Evolutionary conservation across 2,113 vertebrate species (phyloP).

Genomic region (Sminthopsis crassicaudata): DNA sequence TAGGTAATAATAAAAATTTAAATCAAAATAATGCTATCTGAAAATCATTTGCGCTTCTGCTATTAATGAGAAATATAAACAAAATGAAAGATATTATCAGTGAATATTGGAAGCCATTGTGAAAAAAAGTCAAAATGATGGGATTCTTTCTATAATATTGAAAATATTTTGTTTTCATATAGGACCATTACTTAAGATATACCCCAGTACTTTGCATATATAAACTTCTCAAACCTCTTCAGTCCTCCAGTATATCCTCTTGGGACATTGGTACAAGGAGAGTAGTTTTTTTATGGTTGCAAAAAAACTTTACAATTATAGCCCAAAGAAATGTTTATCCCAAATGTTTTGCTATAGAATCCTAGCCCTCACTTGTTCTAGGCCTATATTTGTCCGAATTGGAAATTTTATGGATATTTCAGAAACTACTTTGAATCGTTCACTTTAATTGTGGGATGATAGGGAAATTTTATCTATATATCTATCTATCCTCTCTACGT

Average conservation of each 20-base stretch:
- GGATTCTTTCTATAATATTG: constrained; percentile 53
- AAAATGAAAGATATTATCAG: constrained; percentile 74
- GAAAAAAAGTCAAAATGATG: constrained; percentile 54
- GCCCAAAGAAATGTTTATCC: constrained; percentile 4
- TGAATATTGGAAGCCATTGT: constrained; percentile 67
- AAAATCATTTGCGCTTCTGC: constrained; percentile 67
- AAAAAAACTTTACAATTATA: constrained; percentile 20
- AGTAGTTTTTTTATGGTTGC: constrained; percentile 45
- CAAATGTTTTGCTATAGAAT: constrained; percentile 50
- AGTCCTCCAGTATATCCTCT: neutral
- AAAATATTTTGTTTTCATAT: constrained; percentile 44
- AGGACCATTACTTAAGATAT: constrained; percentile 28
- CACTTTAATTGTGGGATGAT: constrained; percentile 24
- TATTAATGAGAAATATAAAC: constrained; percentile 68
- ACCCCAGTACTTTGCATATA: constrained; percentile 18
- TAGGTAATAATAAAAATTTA: constrained; percentile 71
- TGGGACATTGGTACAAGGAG: constrained; percentile 31
- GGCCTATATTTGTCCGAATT: neutral
- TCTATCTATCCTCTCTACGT: neutral
- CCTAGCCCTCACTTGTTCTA: neutral
- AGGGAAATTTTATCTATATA: neutral
- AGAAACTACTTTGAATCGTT: constrained; percentile 55
- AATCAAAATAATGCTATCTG: constrained; percentile 73
- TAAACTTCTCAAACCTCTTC: neutral
- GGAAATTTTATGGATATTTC: constrained; percentile 51